These are phyloP conservation scores for Lepus europaeus DNA, from an alignment of 2,113 vertebrate genomes.

Conservation along the genomic window DNA sequence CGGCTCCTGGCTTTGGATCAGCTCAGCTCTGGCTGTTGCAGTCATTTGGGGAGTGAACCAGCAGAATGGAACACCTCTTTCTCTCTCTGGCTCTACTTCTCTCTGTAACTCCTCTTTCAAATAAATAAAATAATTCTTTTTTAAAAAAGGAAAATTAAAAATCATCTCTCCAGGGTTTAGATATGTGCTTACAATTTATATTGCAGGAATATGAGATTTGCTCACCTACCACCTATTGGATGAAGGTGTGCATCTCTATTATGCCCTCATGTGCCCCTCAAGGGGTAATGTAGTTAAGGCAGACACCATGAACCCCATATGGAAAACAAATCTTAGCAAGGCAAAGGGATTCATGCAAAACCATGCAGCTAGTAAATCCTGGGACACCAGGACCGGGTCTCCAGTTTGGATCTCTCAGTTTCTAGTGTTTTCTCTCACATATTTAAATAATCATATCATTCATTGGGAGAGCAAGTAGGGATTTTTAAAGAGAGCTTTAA, in stretches of 20 bases:
- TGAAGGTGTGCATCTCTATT: not conserved
- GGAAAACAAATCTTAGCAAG: not conserved
- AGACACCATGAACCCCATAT: not conserved
- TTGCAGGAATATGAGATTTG: not conserved
- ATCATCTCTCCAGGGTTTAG: not conserved
- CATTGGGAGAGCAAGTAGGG: not conserved
- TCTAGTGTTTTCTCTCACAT: not conserved
- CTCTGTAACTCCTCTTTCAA: too few species aligned
- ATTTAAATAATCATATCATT: conserved; percentile 21
- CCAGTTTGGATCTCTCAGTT: not conserved
- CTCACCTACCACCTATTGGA: not conserved
- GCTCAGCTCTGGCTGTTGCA: too few species aligned
- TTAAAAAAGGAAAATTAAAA: conserved; percentile 27
- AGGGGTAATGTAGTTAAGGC: too few species aligned
- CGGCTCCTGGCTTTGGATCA: too few species aligned
- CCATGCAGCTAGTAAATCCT: not conserved
- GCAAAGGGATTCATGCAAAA: not conserved
- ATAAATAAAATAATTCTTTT: too few species aligned
- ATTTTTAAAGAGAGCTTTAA: conserved; percentile 16
- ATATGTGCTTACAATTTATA: not conserved
- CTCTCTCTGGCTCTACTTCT: too few species aligned
- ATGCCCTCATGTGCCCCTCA: not conserved
- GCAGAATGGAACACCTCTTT: too few species aligned
- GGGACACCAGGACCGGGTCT: not conserved
- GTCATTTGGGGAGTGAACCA: too few species aligned